phyloP scores from a whole-genome alignment of 1,140 invertebrate species.

The Atta texana region DNA sequence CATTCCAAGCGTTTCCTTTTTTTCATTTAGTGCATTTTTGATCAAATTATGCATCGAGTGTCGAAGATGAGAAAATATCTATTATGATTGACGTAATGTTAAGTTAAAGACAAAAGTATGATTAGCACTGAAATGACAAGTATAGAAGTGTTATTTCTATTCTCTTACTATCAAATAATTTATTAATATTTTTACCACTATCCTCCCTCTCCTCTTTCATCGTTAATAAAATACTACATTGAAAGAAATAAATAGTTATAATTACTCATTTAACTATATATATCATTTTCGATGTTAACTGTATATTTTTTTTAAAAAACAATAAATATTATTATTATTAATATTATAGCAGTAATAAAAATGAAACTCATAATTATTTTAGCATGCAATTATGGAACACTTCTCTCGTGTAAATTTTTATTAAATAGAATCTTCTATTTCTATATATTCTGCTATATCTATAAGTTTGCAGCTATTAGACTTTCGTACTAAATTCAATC shows the following conservation, averaged over 20 bases:
- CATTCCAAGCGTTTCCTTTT: conserved; percentile 1
- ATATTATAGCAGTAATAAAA: no score
- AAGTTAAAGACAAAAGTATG: neutral
- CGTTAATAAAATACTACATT: neutral
- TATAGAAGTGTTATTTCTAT: neutral
- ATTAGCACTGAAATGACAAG: conserved; percentile 6
- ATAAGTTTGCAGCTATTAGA: neutral
- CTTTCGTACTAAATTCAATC: conserved; percentile 33
- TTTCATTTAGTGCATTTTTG: neutral
- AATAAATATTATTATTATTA: no score
- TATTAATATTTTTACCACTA: neutral
- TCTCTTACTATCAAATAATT: neutral
- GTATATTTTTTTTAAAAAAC: no score
- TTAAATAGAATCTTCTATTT: neutral
- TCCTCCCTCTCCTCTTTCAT: neutral
- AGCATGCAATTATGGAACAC: no score
- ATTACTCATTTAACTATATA: no score
- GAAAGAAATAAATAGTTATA: no score
- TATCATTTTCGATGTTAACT: no score
- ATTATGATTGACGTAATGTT: neutral
- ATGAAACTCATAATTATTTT: no score
- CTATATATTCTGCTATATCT: neutral
- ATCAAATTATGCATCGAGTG: neutral
- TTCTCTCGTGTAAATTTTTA: neutral
- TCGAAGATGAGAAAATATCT: neutral